Conservation (phyloP, 2,797 vertebrate species). For the Pseudochirops cupreus region DNA sequence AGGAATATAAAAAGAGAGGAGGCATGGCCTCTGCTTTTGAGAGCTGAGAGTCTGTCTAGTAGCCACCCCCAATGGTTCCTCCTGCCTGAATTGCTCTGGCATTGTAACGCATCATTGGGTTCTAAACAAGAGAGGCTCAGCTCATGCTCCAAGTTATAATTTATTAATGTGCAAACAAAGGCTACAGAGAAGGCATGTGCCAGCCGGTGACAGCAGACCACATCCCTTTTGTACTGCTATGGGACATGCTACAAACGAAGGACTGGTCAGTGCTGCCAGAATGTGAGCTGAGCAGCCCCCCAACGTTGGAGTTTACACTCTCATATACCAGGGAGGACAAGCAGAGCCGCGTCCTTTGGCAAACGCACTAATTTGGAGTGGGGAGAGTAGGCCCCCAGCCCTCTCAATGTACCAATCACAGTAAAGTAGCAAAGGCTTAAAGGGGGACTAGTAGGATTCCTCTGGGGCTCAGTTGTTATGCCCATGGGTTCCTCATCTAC, state of each 20-base stretch:
- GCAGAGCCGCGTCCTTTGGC: background rate
- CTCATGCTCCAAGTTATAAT: background rate
- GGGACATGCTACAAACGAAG: background rate
- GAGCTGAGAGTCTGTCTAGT: background rate
- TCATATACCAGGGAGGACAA: background rate
- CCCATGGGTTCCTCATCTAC: background rate
- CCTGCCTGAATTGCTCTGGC: background rate
- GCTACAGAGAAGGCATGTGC: background rate
- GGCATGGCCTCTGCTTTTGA: background rate
- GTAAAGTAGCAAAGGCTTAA: background rate
- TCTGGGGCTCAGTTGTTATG: background rate
- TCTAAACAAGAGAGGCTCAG: background rate
- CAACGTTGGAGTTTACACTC: background rate
- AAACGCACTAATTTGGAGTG: background rate
- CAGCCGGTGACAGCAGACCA: background rate
- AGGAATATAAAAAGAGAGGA: background rate
- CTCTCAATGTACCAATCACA: background rate
- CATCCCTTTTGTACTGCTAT: background rate
- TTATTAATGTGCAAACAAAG: conserved; percentile 1
- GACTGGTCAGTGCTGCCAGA: background rate
- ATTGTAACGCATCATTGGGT: background rate
- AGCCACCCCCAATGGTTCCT: background rate
- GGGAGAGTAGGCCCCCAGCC: background rate
- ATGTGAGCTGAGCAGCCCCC: background rate
- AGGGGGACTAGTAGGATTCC: background rate